phyloP scores from a whole-genome alignment of 2,888 invertebrate species.

The Abscondita cerata region DNA sequence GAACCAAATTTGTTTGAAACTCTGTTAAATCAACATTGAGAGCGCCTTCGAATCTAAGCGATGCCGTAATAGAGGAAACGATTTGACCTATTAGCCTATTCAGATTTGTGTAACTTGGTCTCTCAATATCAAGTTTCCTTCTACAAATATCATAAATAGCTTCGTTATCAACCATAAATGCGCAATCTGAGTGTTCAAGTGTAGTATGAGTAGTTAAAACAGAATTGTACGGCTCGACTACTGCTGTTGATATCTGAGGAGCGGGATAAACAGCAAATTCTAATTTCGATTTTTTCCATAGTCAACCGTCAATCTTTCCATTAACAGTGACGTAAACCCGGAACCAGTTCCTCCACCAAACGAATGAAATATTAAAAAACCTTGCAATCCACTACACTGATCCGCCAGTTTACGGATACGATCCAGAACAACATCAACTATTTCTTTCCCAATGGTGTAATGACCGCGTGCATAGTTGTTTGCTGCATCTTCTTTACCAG shows the following conservation, averaged over 20 bases:
- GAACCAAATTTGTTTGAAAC: constrained; percentile 64
- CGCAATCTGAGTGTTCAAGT: constrained; percentile 66
- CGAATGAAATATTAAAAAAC: constrained; percentile 63
- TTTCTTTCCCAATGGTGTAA: constrained; percentile 71
- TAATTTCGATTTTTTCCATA: constrained; percentile 60
- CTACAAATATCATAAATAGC: too few species aligned
- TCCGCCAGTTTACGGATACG: constrained; percentile 72
- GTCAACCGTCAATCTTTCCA: constrained; percentile 72
- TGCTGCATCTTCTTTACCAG: constrained; percentile 86
- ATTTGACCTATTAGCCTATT: constrained; percentile 69
- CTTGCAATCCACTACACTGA: constrained; percentile 65
- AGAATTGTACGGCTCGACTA: constrained; percentile 69
- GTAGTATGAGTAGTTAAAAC: constrained; percentile 69
- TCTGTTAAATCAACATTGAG: too few species aligned
- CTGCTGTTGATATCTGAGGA: constrained; percentile 64
- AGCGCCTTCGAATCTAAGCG: constrained; percentile 66
- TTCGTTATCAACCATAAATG: constrained; percentile 75
- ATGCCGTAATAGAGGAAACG: constrained; percentile 51
- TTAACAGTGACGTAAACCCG: constrained; percentile 81
- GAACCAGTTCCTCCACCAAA: constrained; percentile 83
- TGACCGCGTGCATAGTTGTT: constrained; percentile 87
- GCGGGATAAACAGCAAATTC: constrained; percentile 70
- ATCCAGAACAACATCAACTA: constrained; percentile 71
- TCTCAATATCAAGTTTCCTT: constrained; percentile 68
- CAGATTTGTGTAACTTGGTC: constrained; percentile 68